These are phyloP conservation scores for Ganaspis brasiliensis DNA, from an alignment of 2,888 invertebrate genomes.

Conservation along the genomic window DNA sequence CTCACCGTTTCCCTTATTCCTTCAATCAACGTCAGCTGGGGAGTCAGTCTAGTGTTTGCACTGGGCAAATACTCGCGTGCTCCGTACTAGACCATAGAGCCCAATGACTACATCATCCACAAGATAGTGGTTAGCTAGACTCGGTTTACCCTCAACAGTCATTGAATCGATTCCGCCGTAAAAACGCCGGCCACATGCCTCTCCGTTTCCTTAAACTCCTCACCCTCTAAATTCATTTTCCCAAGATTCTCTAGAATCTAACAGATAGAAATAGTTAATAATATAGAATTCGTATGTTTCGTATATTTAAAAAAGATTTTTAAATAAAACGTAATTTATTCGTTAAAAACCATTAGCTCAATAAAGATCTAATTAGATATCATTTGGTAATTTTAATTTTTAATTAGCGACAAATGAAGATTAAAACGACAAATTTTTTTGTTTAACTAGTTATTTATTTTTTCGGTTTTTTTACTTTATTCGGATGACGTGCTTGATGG, in stretches of 20 bases:
- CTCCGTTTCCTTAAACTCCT: slow-evolving; percentile 7
- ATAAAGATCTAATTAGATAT: too few species aligned
- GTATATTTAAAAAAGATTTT: too few species aligned
- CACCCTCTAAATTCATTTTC: too few species aligned
- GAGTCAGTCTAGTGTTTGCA: slow-evolving; percentile 79
- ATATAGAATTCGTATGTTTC: too few species aligned
- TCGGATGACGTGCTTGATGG: not conserved
- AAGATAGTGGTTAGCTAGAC: slow-evolving; percentile 72
- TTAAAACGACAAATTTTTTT: too few species aligned
- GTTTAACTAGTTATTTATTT: not conserved
- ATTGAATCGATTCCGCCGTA: slow-evolving; percentile 68
- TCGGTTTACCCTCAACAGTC: slow-evolving; percentile 66
- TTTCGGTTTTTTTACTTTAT: too few species aligned
- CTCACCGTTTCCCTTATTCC: slow-evolving; percentile 80
- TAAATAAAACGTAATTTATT: too few species aligned
- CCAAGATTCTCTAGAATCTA: too few species aligned
- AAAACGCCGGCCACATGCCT: slow-evolving; percentile 52
- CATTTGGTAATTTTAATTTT: too few species aligned
- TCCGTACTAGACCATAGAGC: slow-evolving; percentile 75
- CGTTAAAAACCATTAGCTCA: too few species aligned
- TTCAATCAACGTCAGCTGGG: slow-evolving; percentile 81
- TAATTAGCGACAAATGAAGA: not conserved
- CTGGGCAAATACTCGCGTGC: slow-evolving; percentile 78
- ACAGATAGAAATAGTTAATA: too few species aligned
- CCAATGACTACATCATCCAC: slow-evolving; percentile 79